Conservation (phyloP, 2,888 invertebrate species). For the Pyrochroa serraticornis region DNA sequence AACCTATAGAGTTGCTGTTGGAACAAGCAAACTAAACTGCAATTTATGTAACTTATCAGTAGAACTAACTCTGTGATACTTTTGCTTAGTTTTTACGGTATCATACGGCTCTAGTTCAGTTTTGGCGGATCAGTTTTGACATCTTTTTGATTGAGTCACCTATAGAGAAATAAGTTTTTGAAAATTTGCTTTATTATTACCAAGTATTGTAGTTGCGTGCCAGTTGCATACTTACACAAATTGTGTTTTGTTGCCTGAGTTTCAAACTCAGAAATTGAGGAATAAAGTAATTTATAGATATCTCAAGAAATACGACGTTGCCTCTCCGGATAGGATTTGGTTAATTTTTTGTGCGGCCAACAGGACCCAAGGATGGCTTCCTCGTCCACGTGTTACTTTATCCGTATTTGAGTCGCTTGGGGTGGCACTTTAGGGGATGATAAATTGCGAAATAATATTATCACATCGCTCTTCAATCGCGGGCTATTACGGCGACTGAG, state of each 20-base stretch:
- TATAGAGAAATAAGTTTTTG: too few species aligned
- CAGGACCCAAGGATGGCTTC: not conserved
- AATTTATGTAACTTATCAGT: too few species aligned
- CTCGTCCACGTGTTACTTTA: not conserved
- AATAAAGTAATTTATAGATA: too few species aligned
- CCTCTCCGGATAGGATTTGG: not conserved
- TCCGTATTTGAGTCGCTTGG: conserved; percentile 9
- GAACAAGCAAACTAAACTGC: too few species aligned
- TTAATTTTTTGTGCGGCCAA: not conserved
- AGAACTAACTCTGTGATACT: too few species aligned
- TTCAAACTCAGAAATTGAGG: not conserved
- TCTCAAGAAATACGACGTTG: not conserved
- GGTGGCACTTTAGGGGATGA: conserved; percentile 22
- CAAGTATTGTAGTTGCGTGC: not conserved
- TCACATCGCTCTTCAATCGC: conserved; percentile 37
- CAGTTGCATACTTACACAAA: not conserved
- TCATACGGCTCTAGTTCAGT: too few species aligned
- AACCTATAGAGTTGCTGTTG: too few species aligned
- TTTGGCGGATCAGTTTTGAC: too few species aligned
- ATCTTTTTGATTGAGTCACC: too few species aligned
- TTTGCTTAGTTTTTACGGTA: too few species aligned
- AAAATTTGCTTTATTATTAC: too few species aligned
- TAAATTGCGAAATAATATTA: conserved; percentile 45
- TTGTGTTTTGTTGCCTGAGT: not conserved
- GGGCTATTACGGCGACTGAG: conserved; percentile 41